phyloP scores from a whole-genome alignment of 2,797 vertebrate species.

The Triplophysa bombifrons region DNA sequence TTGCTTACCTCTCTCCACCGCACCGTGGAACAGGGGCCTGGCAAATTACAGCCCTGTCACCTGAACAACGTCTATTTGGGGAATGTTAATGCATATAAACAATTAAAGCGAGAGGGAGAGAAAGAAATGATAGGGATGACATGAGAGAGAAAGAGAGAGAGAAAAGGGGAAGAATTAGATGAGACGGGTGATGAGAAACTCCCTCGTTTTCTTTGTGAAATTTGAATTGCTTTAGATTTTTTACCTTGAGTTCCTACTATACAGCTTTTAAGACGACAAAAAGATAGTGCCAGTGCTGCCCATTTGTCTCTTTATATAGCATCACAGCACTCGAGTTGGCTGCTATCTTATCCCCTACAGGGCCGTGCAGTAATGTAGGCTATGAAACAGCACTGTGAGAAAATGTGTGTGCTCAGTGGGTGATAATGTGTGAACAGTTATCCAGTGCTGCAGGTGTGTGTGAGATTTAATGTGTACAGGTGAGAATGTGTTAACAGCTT shows the following conservation, averaged over 20 bases:
- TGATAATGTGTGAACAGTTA: conserved; percentile 41
- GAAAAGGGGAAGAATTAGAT: conserved; percentile 38
- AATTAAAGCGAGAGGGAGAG: conserved; percentile 85
- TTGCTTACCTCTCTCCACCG: conserved; percentile 87
- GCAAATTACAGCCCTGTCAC: conserved; percentile 98
- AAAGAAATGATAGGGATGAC: conserved; percentile 59
- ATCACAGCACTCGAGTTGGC: conserved; percentile 20
- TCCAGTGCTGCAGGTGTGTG: conserved; percentile 38
- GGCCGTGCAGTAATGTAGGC: conserved; percentile 12
- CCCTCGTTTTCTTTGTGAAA: background rate
- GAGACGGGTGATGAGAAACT: conserved; percentile 28
- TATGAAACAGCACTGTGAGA: conserved; percentile 2
- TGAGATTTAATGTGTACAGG: conserved; percentile 41
- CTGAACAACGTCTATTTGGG: conserved; percentile 90
- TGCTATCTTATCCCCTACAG: conserved; percentile 21
- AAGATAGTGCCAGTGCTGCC: background rate
- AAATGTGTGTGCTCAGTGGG: conserved; percentile 39
- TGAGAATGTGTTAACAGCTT: conserved; percentile 34
- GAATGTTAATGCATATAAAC: conserved; percentile 98
- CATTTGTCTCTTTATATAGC: conserved; percentile 19
- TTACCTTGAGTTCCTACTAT: background rate
- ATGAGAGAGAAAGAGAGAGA: conserved; percentile 30
- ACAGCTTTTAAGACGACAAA: background rate
- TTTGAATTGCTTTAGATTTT: too few relatives aligned
- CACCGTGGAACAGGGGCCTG: conserved; percentile 80